These are phyloP conservation scores for Corythornis leucogaster DNA, from an alignment of 2,797 vertebrate genomes.

Conservation along the genomic window DNA sequence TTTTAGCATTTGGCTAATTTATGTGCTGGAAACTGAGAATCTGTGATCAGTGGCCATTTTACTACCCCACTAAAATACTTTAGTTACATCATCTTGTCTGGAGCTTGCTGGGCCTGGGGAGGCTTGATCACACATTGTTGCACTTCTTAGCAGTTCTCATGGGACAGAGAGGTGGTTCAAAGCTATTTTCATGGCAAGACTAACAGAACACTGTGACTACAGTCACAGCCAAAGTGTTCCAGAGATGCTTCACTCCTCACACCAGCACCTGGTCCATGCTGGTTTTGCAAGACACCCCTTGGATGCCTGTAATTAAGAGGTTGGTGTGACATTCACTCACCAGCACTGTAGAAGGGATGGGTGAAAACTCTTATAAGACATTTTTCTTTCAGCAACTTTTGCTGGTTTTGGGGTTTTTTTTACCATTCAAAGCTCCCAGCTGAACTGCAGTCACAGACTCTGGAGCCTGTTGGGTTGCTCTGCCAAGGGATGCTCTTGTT, in stretches of 20 bases:
- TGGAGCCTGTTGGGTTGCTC: not conserved
- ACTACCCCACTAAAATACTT: not conserved
- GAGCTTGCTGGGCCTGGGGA: not conserved
- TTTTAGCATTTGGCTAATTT: not conserved
- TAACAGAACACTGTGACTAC: not conserved
- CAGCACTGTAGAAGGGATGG: not conserved
- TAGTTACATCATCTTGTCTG: not conserved
- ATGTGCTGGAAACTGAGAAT: not conserved
- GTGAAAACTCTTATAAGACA: not conserved
- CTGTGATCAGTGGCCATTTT: not conserved
- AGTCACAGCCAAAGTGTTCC: not conserved
- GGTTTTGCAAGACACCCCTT: not conserved
- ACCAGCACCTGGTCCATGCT: not conserved
- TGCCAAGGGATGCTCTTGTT: slow-evolving; percentile 35
- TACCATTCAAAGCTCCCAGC: not conserved
- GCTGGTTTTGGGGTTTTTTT: not conserved
- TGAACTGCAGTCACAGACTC: not conserved
- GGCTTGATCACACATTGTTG: not conserved
- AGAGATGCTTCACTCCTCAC: not conserved
- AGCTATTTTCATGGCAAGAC: not conserved
- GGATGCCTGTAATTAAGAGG: not conserved
- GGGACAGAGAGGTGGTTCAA: not conserved
- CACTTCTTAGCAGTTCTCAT: not conserved
- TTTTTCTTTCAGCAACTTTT: not conserved
- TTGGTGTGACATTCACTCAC: not conserved